Evolutionary conservation across 2,113 vertebrate species (phyloP).

Genomic region (Etia nguti): DNA sequence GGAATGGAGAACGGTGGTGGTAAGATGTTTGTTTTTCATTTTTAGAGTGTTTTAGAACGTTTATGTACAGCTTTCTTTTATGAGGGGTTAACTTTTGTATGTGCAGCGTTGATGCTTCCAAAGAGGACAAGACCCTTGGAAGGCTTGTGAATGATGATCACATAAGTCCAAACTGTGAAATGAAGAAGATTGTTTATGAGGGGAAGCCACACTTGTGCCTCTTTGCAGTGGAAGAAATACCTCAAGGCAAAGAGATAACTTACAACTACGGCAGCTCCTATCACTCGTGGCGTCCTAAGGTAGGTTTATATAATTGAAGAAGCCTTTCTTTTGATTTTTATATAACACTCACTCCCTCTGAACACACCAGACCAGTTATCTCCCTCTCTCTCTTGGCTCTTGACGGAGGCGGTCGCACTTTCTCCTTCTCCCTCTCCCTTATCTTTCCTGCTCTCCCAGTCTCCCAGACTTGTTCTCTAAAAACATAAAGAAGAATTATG

Average conservation of each 20-base stretch:
- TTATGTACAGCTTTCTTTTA: rapidly evolving
- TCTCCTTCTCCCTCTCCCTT: too few species aligned
- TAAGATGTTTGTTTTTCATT: not conserved
- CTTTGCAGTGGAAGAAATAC: constrained; percentile 14
- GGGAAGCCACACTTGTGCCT: constrained; percentile 45
- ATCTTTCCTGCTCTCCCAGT: too few species aligned
- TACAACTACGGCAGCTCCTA: not conserved
- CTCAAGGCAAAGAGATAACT: constrained; percentile 27
- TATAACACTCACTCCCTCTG: not conserved
- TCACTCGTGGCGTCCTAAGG: constrained; percentile 1
- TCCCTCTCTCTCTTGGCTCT: too few species aligned
- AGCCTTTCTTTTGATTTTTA: not conserved
- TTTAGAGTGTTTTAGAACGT: not conserved
- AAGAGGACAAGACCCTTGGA: not conserved
- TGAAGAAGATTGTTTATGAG: not conserved
- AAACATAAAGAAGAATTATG: too few species aligned
- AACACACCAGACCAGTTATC: not conserved
- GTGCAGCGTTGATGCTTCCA: constrained; percentile 28
- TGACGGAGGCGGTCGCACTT: too few species aligned
- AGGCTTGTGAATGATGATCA: constrained; percentile 40
- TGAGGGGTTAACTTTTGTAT: not conserved
- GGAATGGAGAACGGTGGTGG: constrained; percentile 31
- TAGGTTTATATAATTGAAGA: not conserved
- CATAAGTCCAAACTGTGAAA: constrained; percentile 25
- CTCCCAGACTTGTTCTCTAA: too few species aligned